Evolutionary conservation across 2,888 invertebrate genomes (phyloP).

Genomic region (Cheilosia soror): DNA sequence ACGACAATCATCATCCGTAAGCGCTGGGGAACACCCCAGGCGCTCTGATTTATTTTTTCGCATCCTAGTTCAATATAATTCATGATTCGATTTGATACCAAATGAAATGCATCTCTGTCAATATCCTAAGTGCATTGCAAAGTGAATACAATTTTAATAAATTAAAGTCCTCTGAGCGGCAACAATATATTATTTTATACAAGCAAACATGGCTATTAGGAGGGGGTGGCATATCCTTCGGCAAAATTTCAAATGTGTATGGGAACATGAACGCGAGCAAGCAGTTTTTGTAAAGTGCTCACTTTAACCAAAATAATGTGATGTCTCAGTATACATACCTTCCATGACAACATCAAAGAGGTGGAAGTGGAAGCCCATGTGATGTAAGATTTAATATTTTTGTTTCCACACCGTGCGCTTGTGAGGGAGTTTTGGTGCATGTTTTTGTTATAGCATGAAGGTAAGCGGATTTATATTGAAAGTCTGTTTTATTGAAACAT

Average conservation of each 20-base stretch:
- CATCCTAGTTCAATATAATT: conserved; percentile 66
- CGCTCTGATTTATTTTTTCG: conserved; percentile 64
- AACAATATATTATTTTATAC: conserved; percentile 1
- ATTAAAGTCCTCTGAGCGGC: conserved; percentile 57
- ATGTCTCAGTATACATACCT: conserved; percentile 9
- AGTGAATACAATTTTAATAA: conserved; percentile 74
- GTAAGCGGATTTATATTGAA: no score
- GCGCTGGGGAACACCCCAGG: conserved; percentile 11
- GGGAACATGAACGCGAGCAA: conserved; percentile 35
- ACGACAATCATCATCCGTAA: conserved; percentile 50
- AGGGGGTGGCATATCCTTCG: conserved; percentile 18
- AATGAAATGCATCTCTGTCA: conserved; percentile 74
- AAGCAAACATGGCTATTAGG: not conserved
- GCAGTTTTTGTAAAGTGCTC: conserved; percentile 12
- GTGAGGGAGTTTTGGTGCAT: no score
- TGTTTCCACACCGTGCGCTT: not conserved
- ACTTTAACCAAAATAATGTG: conserved; percentile 32
- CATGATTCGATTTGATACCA: conserved; percentile 75
- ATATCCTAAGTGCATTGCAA: conserved; percentile 74
- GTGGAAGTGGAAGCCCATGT: conserved; percentile 16
- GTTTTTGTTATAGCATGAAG: no score
- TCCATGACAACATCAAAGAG: conserved; percentile 47
- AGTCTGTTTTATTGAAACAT: no score
- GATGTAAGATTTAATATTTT: conserved; percentile 30
- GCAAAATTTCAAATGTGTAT: not conserved